Base-by-base conservation (phyloP, 2,888 invertebrate species). In the Acleris laterana region DNA sequence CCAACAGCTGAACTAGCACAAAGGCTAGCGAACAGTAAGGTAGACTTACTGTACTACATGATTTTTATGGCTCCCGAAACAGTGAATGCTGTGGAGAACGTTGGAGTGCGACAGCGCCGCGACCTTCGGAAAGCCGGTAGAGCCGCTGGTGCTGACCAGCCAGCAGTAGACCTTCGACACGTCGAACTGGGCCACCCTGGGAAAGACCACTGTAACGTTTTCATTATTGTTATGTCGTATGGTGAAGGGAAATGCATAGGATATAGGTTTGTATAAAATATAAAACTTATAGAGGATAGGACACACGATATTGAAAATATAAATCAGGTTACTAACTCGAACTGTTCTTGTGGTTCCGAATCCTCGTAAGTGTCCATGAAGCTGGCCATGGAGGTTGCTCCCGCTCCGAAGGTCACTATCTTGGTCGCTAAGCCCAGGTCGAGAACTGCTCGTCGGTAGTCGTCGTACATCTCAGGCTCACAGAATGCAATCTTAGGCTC, bases 401-500 rank as follows among this genome's bases (percentile, higher is more conserved):
- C 85, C 1, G 79, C 72, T 17, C 82, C 87, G 42, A 85, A 89
- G 2, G 82, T 81, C 16, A 87, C 70, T 7, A 90, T 69, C 68
- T 73, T 82, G 0, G 81, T 77, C 11, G 81, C 71, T 5, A 88
- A 68, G 0, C 72, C 80, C 5, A 89, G 68, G 2, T 82, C 79
- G 11, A 69, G 46, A 0, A 77, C 79, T 0, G 80, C 87, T 5
- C 62, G 64, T 0, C 68, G 46, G 52, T 82, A 85, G 0, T 75
- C 68, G 0, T 78, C 74, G 13, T 77, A 75, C 0, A 74, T 63
- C 3, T 80, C 80, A 16, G 72, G 68, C 60, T 86, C 81, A 62
- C 90, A 89, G 63, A 90, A 88, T 0, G 82, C 85, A 66, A 90
- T 73, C 71, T 81, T 85, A 0, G 90, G 90, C 17, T 71, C 69